Evolutionary conservation across 2,888 invertebrate genomes (phyloP).

Genomic region (Melinaea menophilus): DNA sequence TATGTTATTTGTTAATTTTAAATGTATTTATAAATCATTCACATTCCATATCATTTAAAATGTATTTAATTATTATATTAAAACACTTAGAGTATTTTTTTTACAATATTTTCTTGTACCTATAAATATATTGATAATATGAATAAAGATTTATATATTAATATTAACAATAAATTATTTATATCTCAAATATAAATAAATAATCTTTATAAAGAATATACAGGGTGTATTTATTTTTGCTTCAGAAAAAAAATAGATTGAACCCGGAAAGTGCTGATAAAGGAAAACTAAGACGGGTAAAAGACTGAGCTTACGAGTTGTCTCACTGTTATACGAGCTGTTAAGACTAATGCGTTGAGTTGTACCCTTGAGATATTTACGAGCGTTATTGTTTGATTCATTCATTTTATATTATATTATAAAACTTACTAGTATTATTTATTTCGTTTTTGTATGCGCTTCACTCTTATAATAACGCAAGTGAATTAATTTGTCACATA

Average conservation of each 20-base stretch:
- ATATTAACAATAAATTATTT: no score
- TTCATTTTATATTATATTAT: no score
- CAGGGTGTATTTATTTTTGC: slow-evolving; percentile 70
- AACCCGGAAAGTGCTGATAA: slow-evolving; percentile 75
- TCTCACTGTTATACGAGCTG: slow-evolving; percentile 18
- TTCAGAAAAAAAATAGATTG: slow-evolving; percentile 78
- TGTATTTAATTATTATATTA: no score
- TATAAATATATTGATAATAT: no score
- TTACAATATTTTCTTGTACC: no score
- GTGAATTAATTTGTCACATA: background rate
- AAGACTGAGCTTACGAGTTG: slow-evolving; percentile 50
- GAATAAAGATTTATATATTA: no score
- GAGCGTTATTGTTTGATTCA: background rate
- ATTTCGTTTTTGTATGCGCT: background rate
- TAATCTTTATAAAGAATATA: slow-evolving; percentile 33
- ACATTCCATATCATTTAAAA: no score
- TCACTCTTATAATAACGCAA: background rate
- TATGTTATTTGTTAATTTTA: no score
- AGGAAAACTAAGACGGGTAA: slow-evolving; percentile 76
- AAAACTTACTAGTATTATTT: no score
- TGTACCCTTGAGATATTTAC: background rate
- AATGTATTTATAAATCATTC: no score
- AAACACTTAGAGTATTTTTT: no score
- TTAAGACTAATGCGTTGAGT: background rate
- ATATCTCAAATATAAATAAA: background rate